phyloP scores from a whole-genome alignment of 2,113 vertebrate species.

The Hydrochoerus hydrochaeris region DNA sequence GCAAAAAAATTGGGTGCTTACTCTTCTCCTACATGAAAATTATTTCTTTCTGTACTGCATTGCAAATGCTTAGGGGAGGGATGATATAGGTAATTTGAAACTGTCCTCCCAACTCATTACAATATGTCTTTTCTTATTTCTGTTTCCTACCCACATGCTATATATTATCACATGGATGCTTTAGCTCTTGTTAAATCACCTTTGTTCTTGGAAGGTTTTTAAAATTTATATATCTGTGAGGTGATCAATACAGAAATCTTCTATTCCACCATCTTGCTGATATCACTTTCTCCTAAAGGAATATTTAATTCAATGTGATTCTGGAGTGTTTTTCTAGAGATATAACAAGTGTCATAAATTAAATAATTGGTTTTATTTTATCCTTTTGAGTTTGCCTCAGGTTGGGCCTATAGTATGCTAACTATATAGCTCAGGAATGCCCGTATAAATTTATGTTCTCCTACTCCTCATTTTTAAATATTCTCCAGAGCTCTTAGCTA shows the following conservation, averaged over 20 bases:
- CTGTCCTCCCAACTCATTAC: not conserved
- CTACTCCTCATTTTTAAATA: constrained; percentile 65
- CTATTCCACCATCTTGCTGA: not conserved
- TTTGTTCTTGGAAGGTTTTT: not conserved
- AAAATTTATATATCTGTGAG: not conserved
- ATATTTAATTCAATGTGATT: constrained; percentile 70
- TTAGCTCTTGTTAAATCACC: not conserved
- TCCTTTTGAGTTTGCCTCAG: constrained; percentile 62
- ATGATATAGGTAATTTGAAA: not conserved
- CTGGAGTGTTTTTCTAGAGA: constrained; percentile 58
- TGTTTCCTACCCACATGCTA: not conserved
- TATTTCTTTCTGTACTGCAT: not conserved
- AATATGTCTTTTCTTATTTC: not conserved
- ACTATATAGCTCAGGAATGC: constrained; percentile 54
- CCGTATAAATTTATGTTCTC: constrained; percentile 46
- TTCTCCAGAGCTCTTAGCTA: constrained; percentile 71
- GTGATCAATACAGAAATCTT: not conserved
- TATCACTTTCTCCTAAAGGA: not conserved
- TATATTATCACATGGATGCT: not conserved
- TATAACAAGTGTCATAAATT: constrained; percentile 70
- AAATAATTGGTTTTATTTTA: not conserved
- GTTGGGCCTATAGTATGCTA: constrained; percentile 53
- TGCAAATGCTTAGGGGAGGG: not conserved
- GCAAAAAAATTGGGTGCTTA: not conserved
- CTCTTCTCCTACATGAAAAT: not conserved